phyloP scores from a whole-genome alignment of 2,113 vertebrate species.

The Holacanthus passer region DNA sequence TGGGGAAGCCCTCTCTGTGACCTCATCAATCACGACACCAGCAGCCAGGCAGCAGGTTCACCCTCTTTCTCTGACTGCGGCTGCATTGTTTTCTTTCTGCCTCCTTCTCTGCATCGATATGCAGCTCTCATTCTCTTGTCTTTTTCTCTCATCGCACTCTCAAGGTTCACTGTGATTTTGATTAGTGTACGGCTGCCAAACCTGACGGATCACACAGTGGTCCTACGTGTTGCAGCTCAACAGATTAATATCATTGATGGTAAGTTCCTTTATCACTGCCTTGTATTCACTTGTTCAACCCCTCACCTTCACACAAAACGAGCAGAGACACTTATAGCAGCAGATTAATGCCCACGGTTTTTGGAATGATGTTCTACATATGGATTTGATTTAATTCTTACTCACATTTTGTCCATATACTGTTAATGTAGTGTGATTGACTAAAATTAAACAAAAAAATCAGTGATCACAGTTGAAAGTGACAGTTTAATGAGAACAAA shows the following conservation, averaged over 20 bases:
- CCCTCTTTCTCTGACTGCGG: constrained; percentile 61
- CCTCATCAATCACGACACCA: constrained; percentile 83
- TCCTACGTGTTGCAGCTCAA: not conserved
- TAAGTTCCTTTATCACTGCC: constrained; percentile 10
- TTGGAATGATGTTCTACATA: not conserved
- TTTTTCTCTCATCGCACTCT: constrained; percentile 13
- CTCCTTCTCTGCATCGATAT: constrained; percentile 38
- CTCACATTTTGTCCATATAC: not conserved
- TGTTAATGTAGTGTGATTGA: not conserved
- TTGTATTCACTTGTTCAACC: constrained; percentile 33
- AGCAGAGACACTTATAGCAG: too few species aligned
- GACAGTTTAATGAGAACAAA: constrained; percentile 3
- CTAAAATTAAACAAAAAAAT: not conserved
- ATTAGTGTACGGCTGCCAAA: constrained; percentile 36
- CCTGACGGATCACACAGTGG: constrained; percentile 21
- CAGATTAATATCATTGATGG: constrained; percentile 25
- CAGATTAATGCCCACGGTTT: not conserved
- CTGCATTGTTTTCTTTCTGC: constrained; percentile 61
- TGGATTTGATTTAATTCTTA: not conserved
- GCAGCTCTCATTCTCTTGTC: constrained; percentile 41
- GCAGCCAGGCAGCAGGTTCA: constrained; percentile 75
- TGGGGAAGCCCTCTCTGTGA: constrained; percentile 79
- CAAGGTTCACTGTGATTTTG: constrained; percentile 16
- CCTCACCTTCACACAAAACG: constrained; percentile 5
- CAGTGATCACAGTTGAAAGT: not conserved